These are phyloP conservation scores for Paradisaea rubra DNA, from an alignment of 2,113 vertebrate species.

Conservation along the genomic window DNA sequence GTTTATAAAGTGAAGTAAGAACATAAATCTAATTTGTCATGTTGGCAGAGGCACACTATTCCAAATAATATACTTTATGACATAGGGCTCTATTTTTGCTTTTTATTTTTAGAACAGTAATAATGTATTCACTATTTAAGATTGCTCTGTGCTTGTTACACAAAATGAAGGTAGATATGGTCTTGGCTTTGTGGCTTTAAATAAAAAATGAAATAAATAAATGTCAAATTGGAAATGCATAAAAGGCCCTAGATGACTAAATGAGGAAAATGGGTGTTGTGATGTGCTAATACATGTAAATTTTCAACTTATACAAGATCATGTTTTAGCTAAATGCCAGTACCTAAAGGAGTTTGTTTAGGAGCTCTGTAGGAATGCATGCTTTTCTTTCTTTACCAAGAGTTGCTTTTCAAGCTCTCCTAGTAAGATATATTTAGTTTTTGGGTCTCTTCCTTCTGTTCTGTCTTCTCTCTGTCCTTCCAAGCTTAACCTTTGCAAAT, in stretches of 20 bases:
- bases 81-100: background rate
- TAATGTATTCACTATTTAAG: background rate
- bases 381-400: background rate
- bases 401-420: background rate
- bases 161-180: background rate
- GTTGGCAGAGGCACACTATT: background rate
- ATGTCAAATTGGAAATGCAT: background rate
- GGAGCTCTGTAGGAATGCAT: background rate
- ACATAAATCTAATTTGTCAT: background rate
- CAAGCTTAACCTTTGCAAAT: background rate
- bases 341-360: background rate
- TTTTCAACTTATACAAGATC: background rate
- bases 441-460: background rate
- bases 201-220: background rate
- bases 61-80: background rate
- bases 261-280: background rate
- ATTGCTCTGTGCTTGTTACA: background rate
- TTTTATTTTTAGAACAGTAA: background rate
- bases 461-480: background rate
- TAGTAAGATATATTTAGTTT: background rate
- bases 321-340: background rate
- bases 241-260: background rate
- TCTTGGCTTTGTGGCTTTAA: background rate
- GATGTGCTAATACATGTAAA: background rate
- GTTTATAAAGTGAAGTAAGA: background rate